Percentiles rank a stretch among this genome's conserved stretches.
Evolutionary conservation across 2,113 vertebrate species (phyloP).

Genomic region (Phrynosoma platyrhinos): DNA sequence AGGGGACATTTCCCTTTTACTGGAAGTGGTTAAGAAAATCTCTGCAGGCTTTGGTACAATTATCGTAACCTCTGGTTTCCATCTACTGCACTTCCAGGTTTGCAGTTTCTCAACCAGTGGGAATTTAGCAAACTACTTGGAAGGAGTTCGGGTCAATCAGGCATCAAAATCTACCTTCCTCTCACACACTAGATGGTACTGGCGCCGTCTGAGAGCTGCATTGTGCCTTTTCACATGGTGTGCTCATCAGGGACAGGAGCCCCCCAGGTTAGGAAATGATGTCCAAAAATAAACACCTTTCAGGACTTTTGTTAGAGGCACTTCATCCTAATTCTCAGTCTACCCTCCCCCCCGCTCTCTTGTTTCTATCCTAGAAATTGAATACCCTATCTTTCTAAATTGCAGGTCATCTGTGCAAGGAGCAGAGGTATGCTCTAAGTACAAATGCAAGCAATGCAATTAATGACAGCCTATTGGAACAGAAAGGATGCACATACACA

Average conservation of each 20-base stretch:
- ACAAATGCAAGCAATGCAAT: conserved; percentile 36
- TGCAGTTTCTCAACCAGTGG: conserved; percentile 80
- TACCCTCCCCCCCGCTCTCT: conserved; percentile 4
- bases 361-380: conserved; percentile 50
- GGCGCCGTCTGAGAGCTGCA: conserved; percentile 68
- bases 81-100: conserved; percentile 84
- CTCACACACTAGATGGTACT: conserved; percentile 78
- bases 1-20: conserved; percentile 86
- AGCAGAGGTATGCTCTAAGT: conserved; percentile 40
- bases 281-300: conserved; percentile 71
- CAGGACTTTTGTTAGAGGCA: conserved; percentile 43
- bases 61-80: conserved; percentile 83
- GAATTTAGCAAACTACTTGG: conserved; percentile 83
- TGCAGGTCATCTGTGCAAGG: conserved; percentile 12
- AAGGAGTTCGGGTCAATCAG: conserved; percentile 89
- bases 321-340: conserved; percentile 20
- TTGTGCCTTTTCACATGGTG: conserved; percentile 83
- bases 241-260: conserved; percentile 76
- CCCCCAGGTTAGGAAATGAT: conserved; percentile 66
- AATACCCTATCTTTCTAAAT: conserved; percentile 2
- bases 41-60: conserved; percentile 91
- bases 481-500: not conserved
- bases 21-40: conserved; percentile 84
- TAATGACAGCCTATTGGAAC: conserved; percentile 42
- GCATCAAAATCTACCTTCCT: conserved; percentile 87